Conservation (phyloP, 2,113 vertebrate genomes). For the Xyrauchen texanus region DNA sequence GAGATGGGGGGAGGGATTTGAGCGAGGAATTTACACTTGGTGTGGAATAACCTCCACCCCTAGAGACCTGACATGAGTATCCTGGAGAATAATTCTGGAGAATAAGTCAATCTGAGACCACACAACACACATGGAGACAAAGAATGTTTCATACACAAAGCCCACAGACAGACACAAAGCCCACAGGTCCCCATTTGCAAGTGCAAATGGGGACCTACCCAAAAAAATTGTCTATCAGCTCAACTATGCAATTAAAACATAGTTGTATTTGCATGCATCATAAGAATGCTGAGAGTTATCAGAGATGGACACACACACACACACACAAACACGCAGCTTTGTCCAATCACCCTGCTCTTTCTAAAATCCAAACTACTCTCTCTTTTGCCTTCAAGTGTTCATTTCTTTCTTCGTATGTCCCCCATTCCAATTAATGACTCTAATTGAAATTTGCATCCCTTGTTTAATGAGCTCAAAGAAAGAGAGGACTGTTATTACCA, state of each 20-base stretch:
- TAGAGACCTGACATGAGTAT: constrained; percentile 1
- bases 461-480: constrained; percentile 45
- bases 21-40: too few species aligned
- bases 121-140: background rate
- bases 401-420: constrained; percentile 28
- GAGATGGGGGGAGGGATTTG: too few species aligned
- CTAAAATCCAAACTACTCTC: constrained; percentile 11
- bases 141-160: background rate
- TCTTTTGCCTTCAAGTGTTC: constrained; percentile 52
- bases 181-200: too few species aligned
- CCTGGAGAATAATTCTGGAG: background rate
- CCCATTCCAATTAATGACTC: constrained; percentile 59
- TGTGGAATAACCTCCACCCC: constrained; percentile 3
- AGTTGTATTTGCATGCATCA: background rate
- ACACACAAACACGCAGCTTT: constrained; percentile 14
- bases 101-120: background rate
- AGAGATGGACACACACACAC: constrained; percentile 19
- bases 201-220: background rate
- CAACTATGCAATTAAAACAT: background rate
- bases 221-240: background rate
- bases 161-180: constrained; percentile 20
- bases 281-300: constrained; percentile 19
- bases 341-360: constrained; percentile 34
- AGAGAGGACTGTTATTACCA: constrained; percentile 26
- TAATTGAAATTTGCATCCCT: constrained; percentile 53